Evolutionary conservation across 2,797 vertebrate species (phyloP).

Genomic region (Smutsia gigantea): DNA sequence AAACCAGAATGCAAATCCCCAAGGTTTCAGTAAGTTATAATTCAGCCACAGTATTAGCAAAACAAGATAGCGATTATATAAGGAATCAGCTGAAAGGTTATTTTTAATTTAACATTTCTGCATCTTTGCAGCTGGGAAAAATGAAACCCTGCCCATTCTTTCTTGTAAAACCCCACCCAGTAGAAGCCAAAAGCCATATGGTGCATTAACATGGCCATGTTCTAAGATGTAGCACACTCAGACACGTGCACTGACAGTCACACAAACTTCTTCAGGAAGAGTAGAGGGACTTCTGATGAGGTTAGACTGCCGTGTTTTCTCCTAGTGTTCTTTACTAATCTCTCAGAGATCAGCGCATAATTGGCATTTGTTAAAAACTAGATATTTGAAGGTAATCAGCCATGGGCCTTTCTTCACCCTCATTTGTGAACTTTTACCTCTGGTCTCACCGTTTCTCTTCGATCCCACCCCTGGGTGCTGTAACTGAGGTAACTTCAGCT

Average conservation of each 20-base stretch:
- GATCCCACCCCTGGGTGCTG: background rate
- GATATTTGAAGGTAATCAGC: background rate
- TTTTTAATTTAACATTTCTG: slow-evolving; percentile 86
- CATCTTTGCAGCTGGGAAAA: slow-evolving; percentile 77
- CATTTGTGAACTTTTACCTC: background rate
- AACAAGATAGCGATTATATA: slow-evolving; percentile 86
- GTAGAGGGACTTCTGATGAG: slow-evolving; percentile 60
- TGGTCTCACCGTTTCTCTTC: background rate
- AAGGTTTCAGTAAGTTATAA: slow-evolving; percentile 84
- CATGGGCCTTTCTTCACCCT: background rate
- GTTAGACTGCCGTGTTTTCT: slow-evolving; percentile 53
- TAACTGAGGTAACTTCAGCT: background rate
- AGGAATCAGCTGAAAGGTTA: slow-evolving; percentile 84
- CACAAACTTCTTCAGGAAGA: slow-evolving; percentile 44
- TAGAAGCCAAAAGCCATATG: slow-evolving; percentile 63
- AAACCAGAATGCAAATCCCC: slow-evolving; percentile 82
- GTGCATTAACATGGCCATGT: background rate
- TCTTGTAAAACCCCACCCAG: slow-evolving; percentile 64
- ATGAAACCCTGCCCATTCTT: slow-evolving; percentile 59
- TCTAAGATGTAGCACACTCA: slow-evolving; percentile 63
- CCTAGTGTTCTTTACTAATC: slow-evolving; percentile 56
- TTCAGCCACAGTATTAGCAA: slow-evolving; percentile 83
- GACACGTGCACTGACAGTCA: background rate
- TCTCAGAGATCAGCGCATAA: slow-evolving; percentile 66
- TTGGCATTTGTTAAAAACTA: slow-evolving; percentile 46